Evolutionary conservation across 2,888 invertebrate species (phyloP).

Genomic region (Scaeva pyrastri): DNA sequence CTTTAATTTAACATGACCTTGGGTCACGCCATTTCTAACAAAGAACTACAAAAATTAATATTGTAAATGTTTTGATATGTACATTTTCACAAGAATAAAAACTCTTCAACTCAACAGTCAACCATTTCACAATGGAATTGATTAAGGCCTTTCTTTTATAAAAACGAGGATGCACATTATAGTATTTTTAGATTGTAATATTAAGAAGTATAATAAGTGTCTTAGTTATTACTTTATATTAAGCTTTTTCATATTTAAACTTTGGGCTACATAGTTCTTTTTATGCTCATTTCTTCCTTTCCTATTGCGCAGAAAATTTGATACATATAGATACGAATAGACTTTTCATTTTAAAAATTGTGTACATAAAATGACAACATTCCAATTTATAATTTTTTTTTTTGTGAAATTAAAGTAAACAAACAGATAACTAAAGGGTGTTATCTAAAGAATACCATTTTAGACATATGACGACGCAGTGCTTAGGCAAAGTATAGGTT

Average conservation of each 20-base stretch:
- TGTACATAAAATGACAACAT: background rate
- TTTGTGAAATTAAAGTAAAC: background rate
- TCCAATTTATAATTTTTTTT: background rate
- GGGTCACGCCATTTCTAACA: conserved; percentile 49
- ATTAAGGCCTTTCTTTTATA: conserved; percentile 9
- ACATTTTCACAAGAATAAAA: conserved; percentile 9
- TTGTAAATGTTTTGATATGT: background rate
- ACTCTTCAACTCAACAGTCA: background rate
- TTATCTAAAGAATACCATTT: conserved; percentile 3
- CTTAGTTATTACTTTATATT: too few relatives aligned
- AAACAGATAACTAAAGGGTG: background rate
- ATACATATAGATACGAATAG: too few relatives aligned
- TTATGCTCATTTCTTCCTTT: too few relatives aligned
- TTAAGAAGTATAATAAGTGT: background rate
- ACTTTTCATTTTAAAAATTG: too few relatives aligned
- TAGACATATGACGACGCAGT: too few relatives aligned
- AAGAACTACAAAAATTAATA: conserved; percentile 7
- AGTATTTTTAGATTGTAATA: background rate
- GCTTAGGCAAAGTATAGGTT: too few relatives aligned
- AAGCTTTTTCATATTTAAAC: too few relatives aligned
- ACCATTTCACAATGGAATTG: background rate
- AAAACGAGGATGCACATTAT: background rate
- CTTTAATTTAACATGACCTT: conserved; percentile 27
- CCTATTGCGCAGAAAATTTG: too few relatives aligned
- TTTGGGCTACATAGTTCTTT: too few relatives aligned